These are phyloP conservation scores for Danio choprae DNA, from an alignment of 2,797 vertebrate genomes.

Conservation along the genomic window DNA sequence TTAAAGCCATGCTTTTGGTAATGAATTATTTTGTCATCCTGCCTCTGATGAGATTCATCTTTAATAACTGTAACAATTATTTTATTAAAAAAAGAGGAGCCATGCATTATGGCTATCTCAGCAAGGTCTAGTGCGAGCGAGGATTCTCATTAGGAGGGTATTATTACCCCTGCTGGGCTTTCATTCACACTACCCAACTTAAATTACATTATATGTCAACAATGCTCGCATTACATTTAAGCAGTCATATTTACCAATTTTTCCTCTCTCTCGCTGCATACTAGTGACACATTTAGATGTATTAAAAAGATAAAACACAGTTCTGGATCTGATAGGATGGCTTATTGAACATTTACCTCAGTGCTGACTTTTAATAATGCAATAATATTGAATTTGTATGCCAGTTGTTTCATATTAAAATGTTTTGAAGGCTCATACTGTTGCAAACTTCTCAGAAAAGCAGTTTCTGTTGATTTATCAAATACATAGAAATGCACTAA, in stretches of 20 bases:
- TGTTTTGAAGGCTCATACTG: constrained; percentile 30
- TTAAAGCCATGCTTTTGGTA: constrained; percentile 82
- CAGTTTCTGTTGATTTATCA: background rate
- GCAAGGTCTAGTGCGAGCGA: constrained; percentile 76
- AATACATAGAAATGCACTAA: background rate
- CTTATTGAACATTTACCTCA: constrained; percentile 69
- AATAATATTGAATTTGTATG: constrained; percentile 44
- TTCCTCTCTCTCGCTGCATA: constrained; percentile 23
- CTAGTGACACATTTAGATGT: constrained; percentile 75
- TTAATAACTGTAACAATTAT: constrained; percentile 87
- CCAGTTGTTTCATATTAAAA: constrained; percentile 50
- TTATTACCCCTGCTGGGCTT: constrained; percentile 80
- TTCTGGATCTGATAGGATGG: constrained; percentile 74
- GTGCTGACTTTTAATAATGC: constrained; percentile 78
- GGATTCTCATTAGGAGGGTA: constrained; percentile 83
- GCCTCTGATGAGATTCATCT: constrained; percentile 84
- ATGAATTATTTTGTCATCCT: constrained; percentile 86
- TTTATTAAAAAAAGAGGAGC: constrained; percentile 84
- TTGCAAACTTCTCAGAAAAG: background rate
- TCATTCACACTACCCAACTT: constrained; percentile 74
- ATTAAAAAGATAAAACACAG: constrained; percentile 77
- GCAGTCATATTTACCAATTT: constrained; percentile 79
- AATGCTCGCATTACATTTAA: constrained; percentile 80
- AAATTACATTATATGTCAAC: constrained; percentile 85
- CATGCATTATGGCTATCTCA: constrained; percentile 79